Base-by-base conservation (phyloP, 2,113 vertebrate genomes). In the Rhinogobius similis region DNA sequence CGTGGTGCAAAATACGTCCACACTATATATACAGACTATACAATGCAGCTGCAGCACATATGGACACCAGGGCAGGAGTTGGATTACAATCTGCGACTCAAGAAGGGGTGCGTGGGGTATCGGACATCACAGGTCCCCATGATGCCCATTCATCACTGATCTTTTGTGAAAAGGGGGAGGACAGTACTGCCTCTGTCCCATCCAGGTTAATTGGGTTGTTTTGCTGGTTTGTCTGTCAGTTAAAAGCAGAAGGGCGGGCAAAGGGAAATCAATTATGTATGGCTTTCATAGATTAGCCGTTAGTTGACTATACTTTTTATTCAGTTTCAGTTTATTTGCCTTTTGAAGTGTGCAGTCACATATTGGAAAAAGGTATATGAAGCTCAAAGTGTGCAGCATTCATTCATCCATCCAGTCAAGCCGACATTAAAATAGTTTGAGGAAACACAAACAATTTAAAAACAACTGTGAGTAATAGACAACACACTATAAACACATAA, bases 1-100 rank as follows among this genome's bases (percentile, higher is more conserved):
- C 73, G 83, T 77, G 77, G 79, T 66, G 52, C 27, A n/a, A 36
- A 61, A 16, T 68, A 72, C 76, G 73, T 68, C 69, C 68, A 68
- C 70, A 64, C 84, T 84, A 0, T 69, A 75, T 67, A 39, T 27
- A 61, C 32, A 36, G 32, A 36, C 32, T n/a, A 41, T 52, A 38
- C 1, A 7, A 56, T 6, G 1, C 69, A 80, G 74, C 82, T 77
- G 26, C 63, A 27, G 66, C 63, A 73, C 70, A 68, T 59, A 72
- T 52, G 46, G 46, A 64, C 24, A 73, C 46, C 52, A 72, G 44
- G 46, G 68, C 50, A 41, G 52, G 44, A 50, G 44, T 73, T 75
- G 53, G 61, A 73, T 76, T 83, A 62, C 58, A 5, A 70, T 46
- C 59, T 56, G 52, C n/a, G 21, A 73, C 65, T 68, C 72, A 13